phyloP scores from a whole-genome alignment of 2,113 vertebrate genomes.

The Tinamus guttatus region DNA sequence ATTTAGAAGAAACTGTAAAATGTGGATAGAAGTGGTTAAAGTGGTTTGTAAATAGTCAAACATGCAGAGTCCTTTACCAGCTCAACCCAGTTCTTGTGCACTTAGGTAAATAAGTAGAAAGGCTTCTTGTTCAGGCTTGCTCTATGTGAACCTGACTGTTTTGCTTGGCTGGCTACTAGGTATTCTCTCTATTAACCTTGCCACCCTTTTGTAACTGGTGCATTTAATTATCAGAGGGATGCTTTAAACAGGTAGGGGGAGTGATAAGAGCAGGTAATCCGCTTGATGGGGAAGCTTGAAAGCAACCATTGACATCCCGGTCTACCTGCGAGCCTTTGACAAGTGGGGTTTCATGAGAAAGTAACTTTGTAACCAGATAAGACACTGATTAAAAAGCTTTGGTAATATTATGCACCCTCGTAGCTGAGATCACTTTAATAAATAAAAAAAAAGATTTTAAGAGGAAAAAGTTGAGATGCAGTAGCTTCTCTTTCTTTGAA shows the following conservation, averaged over 20 bases:
- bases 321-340: slow-evolving; percentile 59
- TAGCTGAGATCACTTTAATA: slow-evolving; percentile 14
- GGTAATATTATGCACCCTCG: slow-evolving; percentile 23
- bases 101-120: slow-evolving; percentile 86
- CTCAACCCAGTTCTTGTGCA: slow-evolving; percentile 74
- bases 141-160: slow-evolving; percentile 90
- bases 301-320: slow-evolving; percentile 74
- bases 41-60: slow-evolving; percentile 77
- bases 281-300: slow-evolving; percentile 70
- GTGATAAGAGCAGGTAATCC: slow-evolving; percentile 79
- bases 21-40: slow-evolving; percentile 80
- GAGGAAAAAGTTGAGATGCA: not conserved
- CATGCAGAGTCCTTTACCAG: slow-evolving; percentile 71
- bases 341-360: slow-evolving; percentile 76
- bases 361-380: slow-evolving; percentile 67
- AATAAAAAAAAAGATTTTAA: no score
- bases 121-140: slow-evolving; percentile 91
- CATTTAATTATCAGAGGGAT: slow-evolving; percentile 92
- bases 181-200: slow-evolving; percentile 97
- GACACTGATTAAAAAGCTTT: slow-evolving; percentile 34
- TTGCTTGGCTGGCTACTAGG: slow-evolving; percentile 91
- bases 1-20: slow-evolving; percentile 61
- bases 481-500: not conserved
- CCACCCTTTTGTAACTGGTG: slow-evolving; percentile 93
- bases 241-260: slow-evolving; percentile 87